phyloP scores from a whole-genome alignment of 2,113 vertebrate species.

The Bos taurus region ARS-UCD2.0 NC_037346.1:52083501-52084000 shows the following conservation, averaged over 20 bases:
- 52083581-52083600: background rate
- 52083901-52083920: background rate
- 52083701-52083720: too few species aligned
- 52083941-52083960: background rate
- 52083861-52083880: fast-evolving
- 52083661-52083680: fast-evolving
- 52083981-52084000: constrained; percentile 13
- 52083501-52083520: background rate
- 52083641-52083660: background rate
- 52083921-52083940: background rate
- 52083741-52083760: too few species aligned
- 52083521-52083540: background rate
- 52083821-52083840: background rate
- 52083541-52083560: background rate
- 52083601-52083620: background rate
- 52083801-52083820: background rate
- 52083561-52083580: background rate
- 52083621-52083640: background rate
- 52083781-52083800: background rate
- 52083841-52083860: fast-evolving
- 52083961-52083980: background rate
- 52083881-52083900: background rate
- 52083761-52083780: too few species aligned
- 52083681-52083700: background rate
- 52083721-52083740: background rate